A percentile compares a stretch with the other conserved stretches of the same genome.
Conservation (phyloP, 2,797 vertebrate species). For the Buphagus erythrorhynchus region DNA sequence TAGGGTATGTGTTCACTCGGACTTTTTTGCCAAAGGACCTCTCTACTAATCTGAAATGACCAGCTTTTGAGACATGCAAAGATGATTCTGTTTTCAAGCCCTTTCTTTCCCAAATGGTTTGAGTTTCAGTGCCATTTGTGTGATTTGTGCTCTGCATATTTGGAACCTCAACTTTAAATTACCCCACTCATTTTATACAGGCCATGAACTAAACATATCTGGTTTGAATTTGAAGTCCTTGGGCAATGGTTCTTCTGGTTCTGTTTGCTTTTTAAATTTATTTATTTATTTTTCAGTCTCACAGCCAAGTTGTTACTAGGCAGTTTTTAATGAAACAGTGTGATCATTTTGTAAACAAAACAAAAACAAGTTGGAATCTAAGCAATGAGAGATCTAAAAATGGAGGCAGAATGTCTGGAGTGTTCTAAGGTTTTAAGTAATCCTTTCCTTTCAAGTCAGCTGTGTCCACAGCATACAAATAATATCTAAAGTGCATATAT, state of each 20-base stretch:
- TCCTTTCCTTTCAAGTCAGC: neutral
- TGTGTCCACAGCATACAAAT: neutral
- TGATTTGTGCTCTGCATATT: neutral
- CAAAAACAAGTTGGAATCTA: neutral
- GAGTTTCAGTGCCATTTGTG: neutral
- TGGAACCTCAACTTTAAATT: neutral
- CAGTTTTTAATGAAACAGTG: slow-evolving; percentile 20
- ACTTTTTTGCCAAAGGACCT: neutral
- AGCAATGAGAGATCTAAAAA: neutral
- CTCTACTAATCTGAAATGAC: neutral
- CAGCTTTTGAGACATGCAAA: neutral
- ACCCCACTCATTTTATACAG: neutral
- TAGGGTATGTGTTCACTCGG: neutral
- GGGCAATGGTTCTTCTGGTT: neutral
- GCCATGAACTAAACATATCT: neutral
- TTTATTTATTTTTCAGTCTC: neutral
- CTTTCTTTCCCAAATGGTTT: neutral
- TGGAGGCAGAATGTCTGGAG: neutral
- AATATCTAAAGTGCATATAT: neutral
- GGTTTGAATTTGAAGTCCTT: slow-evolving; percentile 19
- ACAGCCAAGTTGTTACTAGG: slow-evolving; percentile 7
- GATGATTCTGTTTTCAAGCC: neutral
- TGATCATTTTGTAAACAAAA: slow-evolving; percentile 18
- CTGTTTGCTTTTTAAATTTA: neutral
- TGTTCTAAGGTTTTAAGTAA: neutral